A percentile compares a stretch with the other conserved stretches of the same genome.
Evolutionary conservation across 1,140 invertebrate species (phyloP).

Genomic region (Diprion similis): DNA sequence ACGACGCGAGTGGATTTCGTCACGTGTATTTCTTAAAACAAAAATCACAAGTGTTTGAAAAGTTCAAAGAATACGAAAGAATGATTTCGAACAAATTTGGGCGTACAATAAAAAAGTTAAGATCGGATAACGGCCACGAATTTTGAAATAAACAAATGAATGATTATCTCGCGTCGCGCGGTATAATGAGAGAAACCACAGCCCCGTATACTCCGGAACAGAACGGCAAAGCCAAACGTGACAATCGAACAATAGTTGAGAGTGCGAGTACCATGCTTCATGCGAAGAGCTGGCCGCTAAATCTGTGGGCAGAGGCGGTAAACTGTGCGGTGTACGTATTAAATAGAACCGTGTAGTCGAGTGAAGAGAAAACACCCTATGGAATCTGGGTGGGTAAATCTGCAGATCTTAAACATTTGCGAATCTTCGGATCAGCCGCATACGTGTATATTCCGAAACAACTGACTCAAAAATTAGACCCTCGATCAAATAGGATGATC

Average conservation of each 20-base stretch:
- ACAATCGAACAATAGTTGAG: no score
- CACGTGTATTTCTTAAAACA: constrained; percentile 31
- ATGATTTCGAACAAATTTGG: no score
- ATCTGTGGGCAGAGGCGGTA: no score
- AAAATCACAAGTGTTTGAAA: no score
- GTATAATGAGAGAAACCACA: constrained; percentile 30
- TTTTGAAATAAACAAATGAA: no score
- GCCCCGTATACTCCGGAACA: constrained; percentile 48
- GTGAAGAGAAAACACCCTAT: constrained; percentile 23
- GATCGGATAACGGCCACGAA: no score
- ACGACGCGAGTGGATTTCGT: constrained; percentile 33
- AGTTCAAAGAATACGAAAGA: no score
- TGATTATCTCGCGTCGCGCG: constrained; percentile 19
- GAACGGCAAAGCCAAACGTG: constrained; percentile 48
- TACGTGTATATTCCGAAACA: constrained; percentile 38
- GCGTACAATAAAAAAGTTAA: no score
- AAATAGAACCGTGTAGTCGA: constrained; percentile 19
- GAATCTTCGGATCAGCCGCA: constrained; percentile 42
- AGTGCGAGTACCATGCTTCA: constrained; percentile 47
- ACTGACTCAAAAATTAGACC: constrained; percentile 35
- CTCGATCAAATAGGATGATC: constrained; percentile 24
- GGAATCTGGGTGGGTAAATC: constrained; percentile 22
- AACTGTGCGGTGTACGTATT: constrained; percentile 44
- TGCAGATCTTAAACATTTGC: constrained; percentile 28
- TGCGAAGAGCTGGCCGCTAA: constrained; percentile 39